Base-by-base conservation (phyloP, 2,797 vertebrate species). In the Mycteria americana region DNA sequence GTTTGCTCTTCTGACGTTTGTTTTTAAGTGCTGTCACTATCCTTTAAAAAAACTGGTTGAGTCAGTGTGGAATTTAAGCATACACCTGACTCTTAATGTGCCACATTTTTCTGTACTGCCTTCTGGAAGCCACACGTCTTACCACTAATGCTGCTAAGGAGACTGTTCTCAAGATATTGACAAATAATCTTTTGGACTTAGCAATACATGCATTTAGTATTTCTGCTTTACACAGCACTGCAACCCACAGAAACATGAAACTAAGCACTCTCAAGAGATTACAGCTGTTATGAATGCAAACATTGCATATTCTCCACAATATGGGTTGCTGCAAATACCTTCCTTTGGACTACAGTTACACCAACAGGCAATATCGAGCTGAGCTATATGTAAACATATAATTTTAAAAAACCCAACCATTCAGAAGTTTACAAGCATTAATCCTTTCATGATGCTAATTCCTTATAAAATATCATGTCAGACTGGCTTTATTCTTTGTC, bases 111-210 rank as follows among this genome's bases (percentile, higher is more conserved):
- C 63, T 86, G 11, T 23, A 51, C 5, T 13, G 30, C 9, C 33
- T 79, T 70, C 33, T 59, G 33, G 24, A 82, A 78, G 31, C 4
- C 18, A 24, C 23, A 41, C 0, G 0, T n/a, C 12, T 15, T 48
- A 64, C 18, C 39, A 62, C 25, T 65, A 45, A 41, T 30, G 13
- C 41, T 89, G 70, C 28, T 21, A n/a, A 46, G 39, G 43, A 79
- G 30, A 70, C 11, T 25, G 15, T n/a, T 84, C 37, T 60, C n/a
- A n/a, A n/a, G n/a, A n/a, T n/a, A n/a, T 64, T 70, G 43, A 83
- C 35, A 80, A 81, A 46, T 9, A 46, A 77, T 16, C 6, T 69
- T 79, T 53, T 53, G 23, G 37, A 60, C 1, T 74, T 64, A 53
- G 51, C 31, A 85, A 67, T 10, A 75, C 22, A 33, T 24, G 7